Percentiles rank a stretch among this genome's conserved stretches.
Evolutionary conservation across 2,797 vertebrate species (phyloP).

Genomic region (Sebastes glaucus): DNA sequence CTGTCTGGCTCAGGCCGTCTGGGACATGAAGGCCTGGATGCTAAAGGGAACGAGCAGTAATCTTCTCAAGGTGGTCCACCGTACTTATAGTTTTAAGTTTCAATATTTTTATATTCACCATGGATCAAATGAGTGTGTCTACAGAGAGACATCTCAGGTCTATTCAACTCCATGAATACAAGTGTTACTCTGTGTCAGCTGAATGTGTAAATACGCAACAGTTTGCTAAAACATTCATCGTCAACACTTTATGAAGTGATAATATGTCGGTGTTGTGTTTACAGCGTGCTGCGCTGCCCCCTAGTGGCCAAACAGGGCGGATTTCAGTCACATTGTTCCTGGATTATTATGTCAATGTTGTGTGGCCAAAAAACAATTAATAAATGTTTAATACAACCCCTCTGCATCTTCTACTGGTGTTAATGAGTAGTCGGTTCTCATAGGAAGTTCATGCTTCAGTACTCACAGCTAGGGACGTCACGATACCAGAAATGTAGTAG

Average conservation of each 20-base stretch:
- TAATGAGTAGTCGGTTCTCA: background rate
- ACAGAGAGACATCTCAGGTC: background rate
- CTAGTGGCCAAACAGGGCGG: no score
- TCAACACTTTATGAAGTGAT: background rate
- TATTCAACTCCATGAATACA: no score
- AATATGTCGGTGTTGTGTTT: background rate
- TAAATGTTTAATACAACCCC: background rate
- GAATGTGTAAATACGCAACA: background rate
- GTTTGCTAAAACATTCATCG: background rate
- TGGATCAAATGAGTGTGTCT: background rate
- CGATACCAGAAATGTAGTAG: background rate
- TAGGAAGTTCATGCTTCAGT: background rate
- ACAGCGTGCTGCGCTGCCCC: no score
- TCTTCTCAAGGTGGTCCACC: background rate
- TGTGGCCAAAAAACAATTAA: background rate
- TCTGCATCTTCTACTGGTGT: background rate
- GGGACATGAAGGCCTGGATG: background rate
- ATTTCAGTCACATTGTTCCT: background rate
- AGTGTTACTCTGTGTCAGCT: no score
- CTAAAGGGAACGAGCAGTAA: background rate
- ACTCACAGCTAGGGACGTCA: background rate
- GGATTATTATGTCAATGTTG: background rate
- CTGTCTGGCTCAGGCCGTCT: background rate
- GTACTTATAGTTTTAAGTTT: background rate
- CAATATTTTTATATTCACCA: background rate